Conservation (phyloP, 2,797 vertebrate genomes). For the Triplophysa yarkandensis region DNA sequence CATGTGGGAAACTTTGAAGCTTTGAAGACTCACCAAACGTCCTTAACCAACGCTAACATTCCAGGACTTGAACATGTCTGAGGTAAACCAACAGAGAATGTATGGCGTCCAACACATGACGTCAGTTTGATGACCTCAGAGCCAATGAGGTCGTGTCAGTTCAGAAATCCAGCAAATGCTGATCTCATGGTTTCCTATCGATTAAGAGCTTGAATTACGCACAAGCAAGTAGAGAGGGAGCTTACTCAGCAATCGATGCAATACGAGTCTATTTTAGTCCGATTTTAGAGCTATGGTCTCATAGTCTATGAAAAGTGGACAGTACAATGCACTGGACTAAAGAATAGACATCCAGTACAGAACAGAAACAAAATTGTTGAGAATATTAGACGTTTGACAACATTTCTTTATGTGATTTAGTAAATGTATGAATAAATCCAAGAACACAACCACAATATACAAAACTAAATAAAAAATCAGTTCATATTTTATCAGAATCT, state of each 20-base stretch:
- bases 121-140: constrained; percentile 3
- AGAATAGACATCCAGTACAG: too few species aligned
- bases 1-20: constrained; percentile 14
- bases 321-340: not conserved
- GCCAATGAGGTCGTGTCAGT: constrained; percentile 35
- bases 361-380: not conserved
- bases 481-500: not conserved
- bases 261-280: constrained; percentile 37
- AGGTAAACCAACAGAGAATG: not conserved
- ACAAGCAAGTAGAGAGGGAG: constrained; percentile 40
- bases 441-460: not conserved
- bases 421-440: not conserved
- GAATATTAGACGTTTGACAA: not conserved
- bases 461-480: too few species aligned
- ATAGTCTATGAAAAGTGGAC: constrained; percentile 13
- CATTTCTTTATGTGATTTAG: not conserved
- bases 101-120: not conserved
- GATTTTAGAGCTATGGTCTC: constrained; percentile 26
- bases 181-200: constrained; percentile 42
- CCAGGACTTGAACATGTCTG: not conserved
- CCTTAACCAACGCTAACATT: constrained; percentile 5
- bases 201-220: constrained; percentile 49
- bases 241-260: constrained; percentile 45
- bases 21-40: not conserved
- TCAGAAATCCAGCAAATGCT: constrained; percentile 46